These are phyloP conservation scores for Rhamphomyia laevipes DNA, from an alignment of 2,888 invertebrate species.

Conservation along the genomic window DNA sequence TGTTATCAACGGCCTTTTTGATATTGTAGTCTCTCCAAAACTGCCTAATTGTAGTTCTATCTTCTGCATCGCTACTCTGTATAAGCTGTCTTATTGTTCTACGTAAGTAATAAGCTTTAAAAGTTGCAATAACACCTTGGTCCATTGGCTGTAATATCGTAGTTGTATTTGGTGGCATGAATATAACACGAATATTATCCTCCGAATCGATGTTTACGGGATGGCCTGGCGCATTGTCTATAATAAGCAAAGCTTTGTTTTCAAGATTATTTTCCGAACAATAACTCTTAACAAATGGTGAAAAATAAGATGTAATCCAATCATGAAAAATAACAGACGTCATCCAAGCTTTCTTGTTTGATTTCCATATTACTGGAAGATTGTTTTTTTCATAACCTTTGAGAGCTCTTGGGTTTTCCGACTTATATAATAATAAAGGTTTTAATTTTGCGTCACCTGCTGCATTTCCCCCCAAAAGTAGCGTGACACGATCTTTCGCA, in stretches of 20 bases:
- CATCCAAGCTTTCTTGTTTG: neutral
- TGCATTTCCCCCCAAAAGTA: neutral
- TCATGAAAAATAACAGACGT: neutral
- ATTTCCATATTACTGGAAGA: neutral
- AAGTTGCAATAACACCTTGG: neutral
- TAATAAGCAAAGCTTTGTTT: conserved; percentile 10
- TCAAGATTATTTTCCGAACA: conserved; percentile 7
- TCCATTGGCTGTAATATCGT: neutral
- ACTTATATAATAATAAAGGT: neutral
- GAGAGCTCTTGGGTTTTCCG: neutral
- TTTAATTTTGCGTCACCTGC: neutral
- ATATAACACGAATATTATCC: neutral
- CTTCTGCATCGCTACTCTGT: too few species aligned
- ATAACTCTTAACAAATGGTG: too few species aligned
- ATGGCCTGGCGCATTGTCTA: conserved; percentile 13
- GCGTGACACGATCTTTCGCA: neutral
- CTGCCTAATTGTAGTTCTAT: too few species aligned
- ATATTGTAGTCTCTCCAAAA: too few species aligned
- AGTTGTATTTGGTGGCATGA: neutral
- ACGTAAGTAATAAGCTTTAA: neutral
- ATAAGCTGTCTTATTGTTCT: too few species aligned
- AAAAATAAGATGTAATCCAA: too few species aligned
- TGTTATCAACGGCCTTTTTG: too few species aligned
- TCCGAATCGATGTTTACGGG: neutral
- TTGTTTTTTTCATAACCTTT: neutral